phyloP scores from a whole-genome alignment of 1,140 invertebrate species.

The Sarcophaga peregrina region DNA sequence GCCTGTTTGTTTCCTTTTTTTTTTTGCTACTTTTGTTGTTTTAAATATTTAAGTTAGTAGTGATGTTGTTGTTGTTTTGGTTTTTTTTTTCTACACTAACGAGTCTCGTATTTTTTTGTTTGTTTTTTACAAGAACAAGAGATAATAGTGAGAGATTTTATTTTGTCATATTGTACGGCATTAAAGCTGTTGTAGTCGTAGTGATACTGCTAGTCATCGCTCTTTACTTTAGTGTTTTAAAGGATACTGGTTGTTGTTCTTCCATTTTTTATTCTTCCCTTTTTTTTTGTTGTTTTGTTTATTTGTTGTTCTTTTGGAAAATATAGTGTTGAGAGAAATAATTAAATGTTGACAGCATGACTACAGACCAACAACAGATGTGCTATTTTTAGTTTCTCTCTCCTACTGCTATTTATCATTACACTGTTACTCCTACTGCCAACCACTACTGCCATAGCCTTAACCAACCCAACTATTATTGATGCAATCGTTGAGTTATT shows the following conservation, averaged over 20 bases:
- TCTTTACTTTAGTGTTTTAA: background rate
- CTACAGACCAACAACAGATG: conserved; percentile 8
- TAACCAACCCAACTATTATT: no score
- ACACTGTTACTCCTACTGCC: background rate
- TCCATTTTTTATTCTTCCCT: background rate
- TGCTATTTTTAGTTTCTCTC: background rate
- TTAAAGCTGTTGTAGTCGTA: background rate
- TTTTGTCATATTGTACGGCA: background rate
- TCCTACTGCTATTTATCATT: background rate
- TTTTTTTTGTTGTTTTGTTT: background rate
- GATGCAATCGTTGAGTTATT: background rate
- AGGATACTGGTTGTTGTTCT: background rate
- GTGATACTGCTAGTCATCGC: background rate
- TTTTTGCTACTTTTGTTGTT: background rate
- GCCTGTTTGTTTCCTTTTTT: background rate
- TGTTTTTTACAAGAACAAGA: background rate
- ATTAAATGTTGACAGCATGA: conserved; percentile 27
- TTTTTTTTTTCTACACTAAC: background rate
- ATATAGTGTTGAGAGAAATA: conserved; percentile 24
- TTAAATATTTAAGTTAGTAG: background rate
- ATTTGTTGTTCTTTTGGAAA: background rate
- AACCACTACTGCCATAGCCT: background rate
- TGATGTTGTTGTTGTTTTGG: background rate
- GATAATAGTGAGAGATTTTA: conserved; percentile 4
- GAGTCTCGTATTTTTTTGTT: no score